phyloP scores from a whole-genome alignment of 1,140 invertebrate genomes.

The Rhopalosiphum maidis region DNA sequence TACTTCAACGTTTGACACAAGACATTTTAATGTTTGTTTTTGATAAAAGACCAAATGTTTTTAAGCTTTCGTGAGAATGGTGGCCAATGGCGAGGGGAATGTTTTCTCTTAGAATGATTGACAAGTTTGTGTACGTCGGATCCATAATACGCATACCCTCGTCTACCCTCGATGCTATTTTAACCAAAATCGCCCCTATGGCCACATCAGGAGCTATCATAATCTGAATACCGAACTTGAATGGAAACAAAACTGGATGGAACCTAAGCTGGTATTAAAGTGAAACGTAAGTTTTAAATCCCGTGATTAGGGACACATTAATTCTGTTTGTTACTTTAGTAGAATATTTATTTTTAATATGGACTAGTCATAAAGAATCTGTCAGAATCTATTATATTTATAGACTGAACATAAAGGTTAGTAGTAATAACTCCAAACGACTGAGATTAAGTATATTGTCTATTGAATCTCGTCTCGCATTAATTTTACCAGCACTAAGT shows the following conservation, averaged over 20 bases:
- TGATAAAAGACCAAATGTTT: constrained; percentile 29
- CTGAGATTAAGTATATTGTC: neutral
- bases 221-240: constrained; percentile 48
- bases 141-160: constrained; percentile 14
- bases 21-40: constrained; percentile 18
- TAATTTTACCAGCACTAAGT: neutral
- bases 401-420: neutral
- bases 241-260: constrained; percentile 51
- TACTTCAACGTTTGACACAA: neutral
- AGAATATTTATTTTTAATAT: constrained; percentile 15
- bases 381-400: neutral
- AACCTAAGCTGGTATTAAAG: constrained; percentile 55
- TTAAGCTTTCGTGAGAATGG: constrained; percentile 53
- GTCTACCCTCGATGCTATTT: neutral
- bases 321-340: constrained; percentile 26
- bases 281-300: constrained; percentile 49
- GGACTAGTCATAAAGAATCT: neutral
- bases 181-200: constrained; percentile 44
- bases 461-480: neutral
- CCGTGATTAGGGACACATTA: constrained; percentile 27
- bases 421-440: neutral
- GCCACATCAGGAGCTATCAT: neutral
- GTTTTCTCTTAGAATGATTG: constrained; percentile 54
- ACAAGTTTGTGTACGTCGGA: constrained; percentile 30
- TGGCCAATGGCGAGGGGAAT: constrained; percentile 23